These are phyloP conservation scores for Clarias fuscus DNA, from an alignment of 2,797 vertebrate species.

Conservation along the genomic window DNA sequence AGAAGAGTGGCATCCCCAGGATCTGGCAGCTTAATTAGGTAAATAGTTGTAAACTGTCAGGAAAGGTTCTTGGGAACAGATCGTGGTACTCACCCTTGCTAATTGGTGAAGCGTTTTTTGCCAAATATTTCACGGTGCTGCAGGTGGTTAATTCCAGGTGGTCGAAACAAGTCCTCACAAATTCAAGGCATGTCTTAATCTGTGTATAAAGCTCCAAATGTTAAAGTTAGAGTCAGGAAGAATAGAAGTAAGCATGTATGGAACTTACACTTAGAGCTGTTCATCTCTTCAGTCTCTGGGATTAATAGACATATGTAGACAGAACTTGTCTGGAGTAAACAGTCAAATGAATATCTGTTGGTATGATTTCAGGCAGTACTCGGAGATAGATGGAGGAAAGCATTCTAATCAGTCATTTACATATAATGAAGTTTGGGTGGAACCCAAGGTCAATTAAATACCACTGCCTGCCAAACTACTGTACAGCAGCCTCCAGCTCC, in stretches of 20 bases:
- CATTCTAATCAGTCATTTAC: neutral
- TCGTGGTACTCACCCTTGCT: neutral
- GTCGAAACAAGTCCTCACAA: neutral
- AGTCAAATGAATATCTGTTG: neutral
- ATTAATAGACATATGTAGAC: neutral
- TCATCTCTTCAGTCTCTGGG: neutral
- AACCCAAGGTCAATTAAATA: neutral
- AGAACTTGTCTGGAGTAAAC: neutral
- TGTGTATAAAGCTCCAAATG: neutral
- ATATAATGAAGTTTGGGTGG: neutral
- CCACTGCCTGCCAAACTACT: neutral
- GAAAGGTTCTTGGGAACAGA: constrained; percentile 13
- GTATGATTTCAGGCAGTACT: neutral
- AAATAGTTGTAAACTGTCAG: constrained; percentile 21
- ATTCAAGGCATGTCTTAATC: neutral
- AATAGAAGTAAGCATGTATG: too few relatives aligned
- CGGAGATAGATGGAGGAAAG: neutral
- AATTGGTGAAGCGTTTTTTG: constrained; percentile 15
- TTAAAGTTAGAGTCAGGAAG: neutral
- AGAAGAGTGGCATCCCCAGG: constrained; percentile 17
- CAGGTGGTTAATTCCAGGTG: neutral
- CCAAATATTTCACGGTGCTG: neutral
- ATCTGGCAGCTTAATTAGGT: constrained; percentile 21
- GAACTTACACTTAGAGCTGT: neutral
- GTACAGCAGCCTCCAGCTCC: neutral